A percentile compares a stretch with the other conserved stretches of the same genome.
Evolutionary conservation across 2,797 vertebrate species (phyloP).

Genomic region (Intellagama lesueurii): DNA sequence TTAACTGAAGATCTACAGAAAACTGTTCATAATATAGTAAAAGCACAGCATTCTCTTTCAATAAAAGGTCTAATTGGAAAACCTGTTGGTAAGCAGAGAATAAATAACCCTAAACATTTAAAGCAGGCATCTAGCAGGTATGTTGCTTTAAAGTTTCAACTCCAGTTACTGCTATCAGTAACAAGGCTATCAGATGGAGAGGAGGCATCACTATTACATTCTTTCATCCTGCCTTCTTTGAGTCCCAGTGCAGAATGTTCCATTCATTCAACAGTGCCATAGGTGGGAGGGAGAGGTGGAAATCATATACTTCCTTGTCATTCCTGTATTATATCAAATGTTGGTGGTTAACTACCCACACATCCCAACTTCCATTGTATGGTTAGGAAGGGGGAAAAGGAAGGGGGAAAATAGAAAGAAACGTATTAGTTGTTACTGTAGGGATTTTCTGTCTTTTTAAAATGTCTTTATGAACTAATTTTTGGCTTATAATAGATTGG

Average conservation of each 20-base stretch:
- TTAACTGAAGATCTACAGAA: conserved; percentile 13
- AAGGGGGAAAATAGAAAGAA: too few relatives aligned
- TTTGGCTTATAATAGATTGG: background rate
- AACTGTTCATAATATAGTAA: conserved; percentile 2
- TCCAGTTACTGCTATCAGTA: background rate
- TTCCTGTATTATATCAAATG: background rate
- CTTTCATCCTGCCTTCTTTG: background rate
- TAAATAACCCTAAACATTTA: background rate
- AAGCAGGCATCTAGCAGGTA: background rate
- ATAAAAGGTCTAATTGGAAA: background rate
- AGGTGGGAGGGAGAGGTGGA: background rate
- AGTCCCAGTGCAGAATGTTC: background rate
- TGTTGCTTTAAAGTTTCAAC: background rate
- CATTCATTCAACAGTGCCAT: background rate
- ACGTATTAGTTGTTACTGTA: too few relatives aligned
- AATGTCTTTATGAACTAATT: background rate
- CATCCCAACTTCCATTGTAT: background rate
- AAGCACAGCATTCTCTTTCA: background rate
- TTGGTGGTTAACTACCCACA: background rate
- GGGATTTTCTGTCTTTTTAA: too few relatives aligned
- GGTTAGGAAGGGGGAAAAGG: background rate
- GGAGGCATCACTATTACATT: background rate
- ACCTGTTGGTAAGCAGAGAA: conserved; percentile 16
- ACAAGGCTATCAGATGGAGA: background rate
- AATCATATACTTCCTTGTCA: background rate